phyloP scores from a whole-genome alignment of 2,888 invertebrate species.

The Stenichneumon culpator region DNA sequence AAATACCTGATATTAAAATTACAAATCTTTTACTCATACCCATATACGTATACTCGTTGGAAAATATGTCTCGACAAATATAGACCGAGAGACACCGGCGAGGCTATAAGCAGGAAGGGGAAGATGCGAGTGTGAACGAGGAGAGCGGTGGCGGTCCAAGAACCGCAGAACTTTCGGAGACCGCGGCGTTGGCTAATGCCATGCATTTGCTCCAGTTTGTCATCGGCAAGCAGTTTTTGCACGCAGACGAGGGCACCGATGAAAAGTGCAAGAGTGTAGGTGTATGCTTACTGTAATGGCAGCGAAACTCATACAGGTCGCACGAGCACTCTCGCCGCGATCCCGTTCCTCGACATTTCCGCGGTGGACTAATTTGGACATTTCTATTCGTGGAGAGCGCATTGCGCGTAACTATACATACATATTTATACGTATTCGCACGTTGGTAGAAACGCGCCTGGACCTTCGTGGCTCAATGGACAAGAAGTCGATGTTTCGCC shows the following conservation, averaged over 20 bases:
- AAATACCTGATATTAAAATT: too few relatives aligned
- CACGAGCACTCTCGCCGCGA: neutral
- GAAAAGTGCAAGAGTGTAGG: neutral
- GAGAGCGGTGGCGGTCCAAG: neutral
- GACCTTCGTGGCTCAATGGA: slow-evolving; percentile 45
- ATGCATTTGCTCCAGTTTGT: slow-evolving; percentile 69
- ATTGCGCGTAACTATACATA: slow-evolving; percentile 22
- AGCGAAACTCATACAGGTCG: slow-evolving; percentile 1
- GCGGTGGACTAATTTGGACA: slow-evolving; percentile 51
- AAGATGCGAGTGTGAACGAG: neutral
- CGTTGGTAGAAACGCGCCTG: slow-evolving; percentile 45
- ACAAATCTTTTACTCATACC: too few relatives aligned
- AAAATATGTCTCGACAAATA: neutral
- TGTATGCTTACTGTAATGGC: neutral
- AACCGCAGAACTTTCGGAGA: slow-evolving; percentile 18
- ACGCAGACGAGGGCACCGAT: neutral
- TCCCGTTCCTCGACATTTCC: slow-evolving; percentile 33
- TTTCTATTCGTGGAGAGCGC: slow-evolving; percentile 55
- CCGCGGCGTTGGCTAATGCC: slow-evolving; percentile 49
- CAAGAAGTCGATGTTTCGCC: slow-evolving; percentile 49
- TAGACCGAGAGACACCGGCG: neutral
- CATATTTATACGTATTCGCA: slow-evolving; percentile 30
- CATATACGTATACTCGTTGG: neutral
- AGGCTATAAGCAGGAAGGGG: neutral
- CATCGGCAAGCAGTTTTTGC: slow-evolving; percentile 51